Evolutionary conservation across 2,888 invertebrate species (phyloP), one percentile per base, ranked within the genome.

Genomic region (Prosopocoilus inquinatus): DNA sequence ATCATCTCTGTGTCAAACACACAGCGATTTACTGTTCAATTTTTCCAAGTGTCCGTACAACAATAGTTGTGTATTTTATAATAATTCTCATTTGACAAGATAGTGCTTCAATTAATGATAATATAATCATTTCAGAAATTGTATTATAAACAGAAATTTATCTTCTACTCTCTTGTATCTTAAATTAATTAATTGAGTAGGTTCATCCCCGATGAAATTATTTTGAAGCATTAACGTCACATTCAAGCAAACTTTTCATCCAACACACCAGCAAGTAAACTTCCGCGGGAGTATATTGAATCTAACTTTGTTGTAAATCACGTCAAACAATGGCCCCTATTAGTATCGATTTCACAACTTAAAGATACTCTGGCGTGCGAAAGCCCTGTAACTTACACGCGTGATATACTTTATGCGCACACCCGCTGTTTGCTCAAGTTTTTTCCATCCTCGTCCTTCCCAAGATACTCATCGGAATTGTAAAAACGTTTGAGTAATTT

Each of bases 341-440:
- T 53, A 53, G 53, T 53, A 53, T 53, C 47, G 53, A 53, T 53
- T 53, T 47, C 34, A 20, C 47, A 53, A 52, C 47, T 52, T 47
- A 39, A 53, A 41, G 47, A 47, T 53, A 47, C 47, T 41, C 39
- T 47, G 46, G 46, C 46, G 51, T 52, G 51, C 43, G 20, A 45
- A 52, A 52, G 33, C 45, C 35, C 45, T 51, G 45, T 45, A 51
- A 45, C 35, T 52, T 52, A 46, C 20, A 28, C 39, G 45, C 44
- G 16, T 16, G 44, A 51, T 51, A 45, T 51, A 13, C 45, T 51
- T 45, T 45, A 28, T 38, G 20, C 46, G 32, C 46, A 16, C 36
- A 44, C 46, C 38, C 38, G 13, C 38, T 15, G 46, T 41, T 41
- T 28, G 20, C 20, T 28, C 20, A 28, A 28, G 20, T 28, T 28